Evolutionary conservation across 2,888 invertebrate species (phyloP), one percentile per base, ranked within the genome.

Genomic region (Scaptomyza reducta): DNA sequence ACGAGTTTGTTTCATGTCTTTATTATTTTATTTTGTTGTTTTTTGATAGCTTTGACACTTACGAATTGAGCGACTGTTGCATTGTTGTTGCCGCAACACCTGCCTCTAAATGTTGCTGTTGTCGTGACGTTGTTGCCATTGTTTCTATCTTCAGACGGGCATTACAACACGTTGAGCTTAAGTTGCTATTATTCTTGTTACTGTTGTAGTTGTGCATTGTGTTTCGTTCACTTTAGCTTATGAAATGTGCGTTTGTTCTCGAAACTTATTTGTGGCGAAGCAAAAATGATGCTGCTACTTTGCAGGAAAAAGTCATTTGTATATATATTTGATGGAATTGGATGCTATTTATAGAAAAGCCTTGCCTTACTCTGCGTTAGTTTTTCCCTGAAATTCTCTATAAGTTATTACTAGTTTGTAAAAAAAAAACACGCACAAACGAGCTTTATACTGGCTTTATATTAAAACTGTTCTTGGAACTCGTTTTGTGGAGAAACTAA

Each of bases 31-130:
- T 41, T 57, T 14, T 51, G 41, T 3, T 14, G 14, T 7, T n/a
- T 6, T n/a, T 7, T n/a, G 4, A n/a, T n/a, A 4, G 4, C 3
- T 35, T 50, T 31, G 18, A 33, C 69, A 91, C 91, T 91, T 84
- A 91, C 91, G 91, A 89, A 63, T 89, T 87, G 33, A 77, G 78
- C 13, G 84, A 79, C 10, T 57, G 74, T 38, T 77, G 73, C 67
- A 67, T 65, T 67, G 74, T 57, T 51, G 50, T 47, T 49, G 65
- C 27, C 18, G 25, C 11, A 38, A 25, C 51, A 58, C 41, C 50
- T 56, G 59, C 41, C 41, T 59, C 40, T 16, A 50, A 29, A 46
- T 54, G 42, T 51, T 45, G 51, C 14, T 54, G 56, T 38, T 27
- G 40, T 22, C 38, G 57, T 4, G 25, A 13, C 13, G 22, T 13